Base-by-base conservation (phyloP, 1,140 invertebrate species). In the Aphaenogaster rudis region DNA sequence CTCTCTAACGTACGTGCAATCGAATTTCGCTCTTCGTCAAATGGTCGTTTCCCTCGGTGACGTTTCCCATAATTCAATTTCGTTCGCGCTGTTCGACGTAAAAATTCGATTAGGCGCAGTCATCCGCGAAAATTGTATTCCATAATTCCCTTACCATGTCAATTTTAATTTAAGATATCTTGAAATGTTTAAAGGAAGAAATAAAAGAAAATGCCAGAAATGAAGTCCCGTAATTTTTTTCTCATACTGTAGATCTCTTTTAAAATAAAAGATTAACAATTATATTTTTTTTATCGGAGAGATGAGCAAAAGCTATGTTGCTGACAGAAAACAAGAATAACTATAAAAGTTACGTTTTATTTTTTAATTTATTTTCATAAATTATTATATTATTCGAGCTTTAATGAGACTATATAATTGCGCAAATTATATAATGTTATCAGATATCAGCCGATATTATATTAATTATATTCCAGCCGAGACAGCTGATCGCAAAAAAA, bases 11-110 rank as follows among this genome's bases (percentile, higher is more conserved):
- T 36, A 57, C n/a, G 74, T 8, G 15, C 82, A 79, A 86, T 86
- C 63, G 74, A 86, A 64, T 86, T 79, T 79, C 36, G 13, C 48
- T 84, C 69, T 84, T 74, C 54, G 50, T 81, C 45, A 64, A 85
- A 77, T 77, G 17, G 79, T 79, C 74, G 42, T 86, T 86, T 66
- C 74, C 74, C 74, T 28, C 74, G 33, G 21, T 42, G 48, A 66
- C 59, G 57, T 66, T 78, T 13, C 61, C 48, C 36, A 28, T 67
- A 79, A 86, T 86, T 66, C 15, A 13, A 86, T 86, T 86, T 9
- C 17, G 48, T 39, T 79, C 74, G 42, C 71, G 21, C 39, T 57
- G 21, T 36, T 39, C 36, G 72, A 33, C 15, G 39, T 64, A 84
- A 84, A 72, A 84, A 84, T 76, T 61, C 17, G 0, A 84, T 84